Percentiles rank a stretch among this genome's conserved stretches.
Conservation (phyloP, 2,113 vertebrate genomes). For the Trichomycterus rosablanca region DNA sequence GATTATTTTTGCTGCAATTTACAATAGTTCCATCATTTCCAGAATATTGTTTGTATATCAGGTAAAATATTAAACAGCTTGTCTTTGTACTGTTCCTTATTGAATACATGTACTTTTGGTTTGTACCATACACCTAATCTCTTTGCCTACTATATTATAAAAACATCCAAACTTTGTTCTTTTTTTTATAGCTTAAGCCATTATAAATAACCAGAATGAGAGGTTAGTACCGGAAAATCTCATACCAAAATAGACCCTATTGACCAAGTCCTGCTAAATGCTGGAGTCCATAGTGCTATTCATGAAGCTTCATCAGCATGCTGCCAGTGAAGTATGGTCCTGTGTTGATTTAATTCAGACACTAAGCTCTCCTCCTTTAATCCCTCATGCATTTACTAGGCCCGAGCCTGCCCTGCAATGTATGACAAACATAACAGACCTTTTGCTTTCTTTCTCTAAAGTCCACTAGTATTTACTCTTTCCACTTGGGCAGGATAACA, state of each 20-base stretch:
- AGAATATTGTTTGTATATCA: too few species aligned
- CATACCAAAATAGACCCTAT: conserved; percentile 68
- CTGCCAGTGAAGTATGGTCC: conserved; percentile 71
- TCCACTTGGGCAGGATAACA: conserved; percentile 1
- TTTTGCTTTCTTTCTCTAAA: conserved; percentile 7
- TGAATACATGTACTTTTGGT: too few species aligned
- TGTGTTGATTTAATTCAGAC: conserved; percentile 77
- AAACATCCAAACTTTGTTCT: conserved; percentile 1
- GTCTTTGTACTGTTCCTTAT: too few species aligned
- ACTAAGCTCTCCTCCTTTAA: conserved; percentile 73
- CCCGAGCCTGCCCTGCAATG: conserved; percentile 67
- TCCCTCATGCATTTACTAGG: conserved; percentile 56
- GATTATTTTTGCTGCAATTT: too few species aligned
- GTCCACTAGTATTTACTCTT: conserved; percentile 18
- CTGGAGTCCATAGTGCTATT: conserved; percentile 74
- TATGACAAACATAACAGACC: conserved; percentile 68
- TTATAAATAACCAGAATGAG: neutral
- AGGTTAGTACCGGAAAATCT: conserved; percentile 55
- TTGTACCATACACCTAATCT: too few species aligned
- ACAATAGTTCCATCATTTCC: too few species aligned
- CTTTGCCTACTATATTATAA: neutral
- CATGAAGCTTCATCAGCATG: conserved; percentile 78
- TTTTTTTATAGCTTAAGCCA: neutral
- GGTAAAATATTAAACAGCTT: too few species aligned
- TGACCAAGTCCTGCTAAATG: conserved; percentile 67